Evolutionary conservation across 1,140 invertebrate species (phyloP), one percentile per base, ranked within the genome.

Genomic region (Temnothorax curvispinosus): DNA sequence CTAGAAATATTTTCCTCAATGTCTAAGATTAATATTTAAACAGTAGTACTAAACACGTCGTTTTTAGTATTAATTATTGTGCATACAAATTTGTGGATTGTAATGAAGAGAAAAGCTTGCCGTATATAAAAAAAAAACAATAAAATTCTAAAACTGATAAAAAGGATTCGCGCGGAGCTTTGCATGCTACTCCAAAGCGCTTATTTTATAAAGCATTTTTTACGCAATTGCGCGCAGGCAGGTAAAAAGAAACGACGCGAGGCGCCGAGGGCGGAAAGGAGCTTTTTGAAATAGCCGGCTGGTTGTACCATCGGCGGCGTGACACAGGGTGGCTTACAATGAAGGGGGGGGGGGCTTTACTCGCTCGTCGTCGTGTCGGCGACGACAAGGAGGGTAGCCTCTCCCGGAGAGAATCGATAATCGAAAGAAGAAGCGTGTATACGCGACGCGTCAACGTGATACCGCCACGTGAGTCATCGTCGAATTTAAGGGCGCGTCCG

Each of bases 391-490:
- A 64, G 44, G 44, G 27, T 5, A 50, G 41, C 11, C 58, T 64
- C 75, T 18, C 21, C 38, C 15, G 9, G 58, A 13, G 72, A 82
- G 72, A 82, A 91, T 91, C 90, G 65, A 91, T 91, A 92, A 92
- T 89, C 82, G 81, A 87, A 89, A 89, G 75, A 76, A 90, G 62
- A 81, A 80, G 15, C 52, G 64, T 75, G 38, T 58, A 77, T 58
- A 58, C n/a, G 38, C 62, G 52, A 47, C 50, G 13, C 50, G 67
- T 67, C 86, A 92, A 92, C 87, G 90, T 88, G 90, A 88, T 88
- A n/a, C 54, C 21, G 85, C 82, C 88, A 91, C 87, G 89, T 91
- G 91, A 91, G 69, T 62, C 64, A 54, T 32, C 15, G 32, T 64
- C 56, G 64, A 84, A 82, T 76, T 87, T 69, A 75, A 87, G 27